Conservation (phyloP, 2,797 vertebrate species). For the Apodemus agrarius region DNA sequence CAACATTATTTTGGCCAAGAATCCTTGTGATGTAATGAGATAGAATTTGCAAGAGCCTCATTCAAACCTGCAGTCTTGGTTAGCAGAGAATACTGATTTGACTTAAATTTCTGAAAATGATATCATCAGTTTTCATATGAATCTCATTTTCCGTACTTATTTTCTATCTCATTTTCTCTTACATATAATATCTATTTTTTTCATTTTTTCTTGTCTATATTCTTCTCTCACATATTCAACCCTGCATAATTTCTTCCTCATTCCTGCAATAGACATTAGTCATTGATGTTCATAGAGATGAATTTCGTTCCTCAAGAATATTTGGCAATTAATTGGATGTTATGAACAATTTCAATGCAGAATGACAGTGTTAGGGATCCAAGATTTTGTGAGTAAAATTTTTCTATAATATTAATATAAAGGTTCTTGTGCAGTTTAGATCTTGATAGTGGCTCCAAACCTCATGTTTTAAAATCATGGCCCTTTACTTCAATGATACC, state of each 20-base stretch:
- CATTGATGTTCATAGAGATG: background rate
- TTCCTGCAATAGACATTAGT: background rate
- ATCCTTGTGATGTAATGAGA: background rate
- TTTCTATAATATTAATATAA: background rate
- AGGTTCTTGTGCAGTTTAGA: background rate
- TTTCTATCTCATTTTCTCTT: background rate
- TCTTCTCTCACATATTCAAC: background rate
- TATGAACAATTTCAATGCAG: background rate
- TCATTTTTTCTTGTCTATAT: background rate
- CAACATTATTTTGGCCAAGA: background rate
- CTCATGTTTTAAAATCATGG: background rate
- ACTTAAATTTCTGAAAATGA: background rate
- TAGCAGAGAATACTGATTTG: background rate
- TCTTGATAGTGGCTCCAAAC: background rate
- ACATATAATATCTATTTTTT: background rate
- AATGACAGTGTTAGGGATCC: background rate
- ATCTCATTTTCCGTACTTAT: background rate
- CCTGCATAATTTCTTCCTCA: background rate
- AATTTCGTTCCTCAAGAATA: background rate
- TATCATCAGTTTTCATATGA: background rate
- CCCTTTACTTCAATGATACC: no score
- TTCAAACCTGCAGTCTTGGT: background rate
- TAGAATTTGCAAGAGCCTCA: background rate
- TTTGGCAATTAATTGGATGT: background rate
- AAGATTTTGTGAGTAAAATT: background rate